Conservation (phyloP, 2,797 vertebrate genomes). For the Amniataba percoides region DNA sequence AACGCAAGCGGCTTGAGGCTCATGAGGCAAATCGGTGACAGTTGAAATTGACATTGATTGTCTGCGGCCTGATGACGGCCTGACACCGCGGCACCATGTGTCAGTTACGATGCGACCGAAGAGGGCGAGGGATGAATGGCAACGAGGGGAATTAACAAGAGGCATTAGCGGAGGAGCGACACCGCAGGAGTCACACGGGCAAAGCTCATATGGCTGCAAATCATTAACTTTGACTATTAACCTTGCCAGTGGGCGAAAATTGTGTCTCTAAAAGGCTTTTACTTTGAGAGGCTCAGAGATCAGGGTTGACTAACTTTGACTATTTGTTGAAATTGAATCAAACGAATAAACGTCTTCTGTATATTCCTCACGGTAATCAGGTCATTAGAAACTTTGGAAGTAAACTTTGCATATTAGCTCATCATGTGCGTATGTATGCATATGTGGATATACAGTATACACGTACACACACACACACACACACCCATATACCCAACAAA, state of each 20-base stretch:
- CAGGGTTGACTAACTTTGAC: conserved; percentile 28
- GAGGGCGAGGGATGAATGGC: conserved; percentile 40
- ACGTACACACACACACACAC: too few species aligned
- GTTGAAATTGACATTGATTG: conserved; percentile 57
- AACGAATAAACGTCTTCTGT: conserved; percentile 14
- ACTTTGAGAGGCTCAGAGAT: conserved; percentile 32
- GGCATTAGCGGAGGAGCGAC: conserved; percentile 23
- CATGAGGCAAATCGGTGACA: conserved; percentile 38
- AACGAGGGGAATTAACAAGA: conserved; percentile 52
- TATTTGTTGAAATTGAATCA: conserved; percentile 10
- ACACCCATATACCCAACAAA: background rate
- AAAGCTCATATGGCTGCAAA: conserved; percentile 27
- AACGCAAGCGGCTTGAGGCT: conserved; percentile 39
- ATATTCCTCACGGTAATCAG: conserved; percentile 12
- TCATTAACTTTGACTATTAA: conserved; percentile 43
- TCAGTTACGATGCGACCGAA: conserved; percentile 43
- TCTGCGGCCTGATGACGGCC: conserved; percentile 43
- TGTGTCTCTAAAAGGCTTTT: conserved; percentile 37
- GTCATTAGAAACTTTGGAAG: background rate
- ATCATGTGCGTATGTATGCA: background rate
- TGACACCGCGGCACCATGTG: conserved; percentile 57
- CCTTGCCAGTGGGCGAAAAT: conserved; percentile 35
- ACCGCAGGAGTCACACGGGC: conserved; percentile 23
- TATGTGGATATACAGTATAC: too few species aligned
- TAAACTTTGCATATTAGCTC: conserved; percentile 2